Conservation (phyloP, 1,140 invertebrate genomes). For the Coboldia fuscipes region DNA sequence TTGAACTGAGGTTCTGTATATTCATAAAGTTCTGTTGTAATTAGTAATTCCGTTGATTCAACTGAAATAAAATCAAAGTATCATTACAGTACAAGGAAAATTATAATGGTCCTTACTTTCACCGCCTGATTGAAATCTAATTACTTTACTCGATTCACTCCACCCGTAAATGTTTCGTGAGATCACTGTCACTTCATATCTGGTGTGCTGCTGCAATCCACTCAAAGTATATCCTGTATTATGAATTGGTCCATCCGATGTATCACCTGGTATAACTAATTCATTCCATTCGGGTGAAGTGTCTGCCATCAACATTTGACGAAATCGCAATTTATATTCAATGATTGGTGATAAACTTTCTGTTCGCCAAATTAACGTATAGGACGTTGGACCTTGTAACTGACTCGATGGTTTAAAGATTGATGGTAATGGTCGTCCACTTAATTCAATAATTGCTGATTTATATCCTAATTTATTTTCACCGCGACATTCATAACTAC, state of each 20-base stretch:
- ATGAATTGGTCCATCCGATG: constrained; percentile 30
- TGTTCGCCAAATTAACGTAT: constrained; percentile 46
- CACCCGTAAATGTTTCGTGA: constrained; percentile 47
- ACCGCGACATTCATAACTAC: constrained; percentile 53
- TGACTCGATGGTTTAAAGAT: constrained; percentile 30
- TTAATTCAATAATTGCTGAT: constrained; percentile 29
- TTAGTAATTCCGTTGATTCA: no score
- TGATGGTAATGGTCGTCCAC: constrained; percentile 28
- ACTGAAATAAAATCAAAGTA: neutral
- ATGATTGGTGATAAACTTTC: constrained; percentile 43
- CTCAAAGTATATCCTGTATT: constrained; percentile 37
- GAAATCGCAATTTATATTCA: constrained; percentile 42
- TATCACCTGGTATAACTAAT: constrained; percentile 37
- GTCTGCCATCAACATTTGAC: constrained; percentile 17
- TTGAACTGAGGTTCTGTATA: no score
- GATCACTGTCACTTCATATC: constrained; percentile 41
- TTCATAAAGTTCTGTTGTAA: no score
- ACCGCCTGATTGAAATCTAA: constrained; percentile 40
- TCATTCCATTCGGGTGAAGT: constrained; percentile 29
- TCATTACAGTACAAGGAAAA: neutral
- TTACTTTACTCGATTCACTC: constrained; percentile 37
- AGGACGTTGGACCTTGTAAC: constrained; percentile 20
- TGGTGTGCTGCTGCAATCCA: constrained; percentile 32
- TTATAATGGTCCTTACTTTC: constrained; percentile 23
- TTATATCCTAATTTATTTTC: constrained; percentile 41